Base-by-base conservation (phyloP, 1,140 invertebrate species). In the Platyscapa corneri region DNA sequence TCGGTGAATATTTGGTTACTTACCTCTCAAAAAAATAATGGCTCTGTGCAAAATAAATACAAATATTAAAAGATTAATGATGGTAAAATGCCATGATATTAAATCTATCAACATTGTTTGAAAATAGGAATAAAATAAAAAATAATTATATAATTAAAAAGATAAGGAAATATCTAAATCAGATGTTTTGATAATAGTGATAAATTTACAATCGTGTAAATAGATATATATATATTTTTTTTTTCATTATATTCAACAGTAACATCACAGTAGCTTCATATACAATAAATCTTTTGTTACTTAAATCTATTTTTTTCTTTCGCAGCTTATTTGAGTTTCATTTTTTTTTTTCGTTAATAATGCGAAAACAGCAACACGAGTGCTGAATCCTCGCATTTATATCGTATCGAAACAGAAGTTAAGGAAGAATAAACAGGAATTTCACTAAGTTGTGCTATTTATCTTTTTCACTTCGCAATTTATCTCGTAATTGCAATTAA, bases 191-290 rank as follows among this genome's bases (percentile, higher is more conserved):
- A 49, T 0, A 74, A 60, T 82, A 56, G 27, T 46, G 49, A 46
- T 1, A 27, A 76, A 37, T 77, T 77, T 67, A 67, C n/a, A 82
- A 8, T 83, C 34, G 83, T 90, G 70, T 88, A 84, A 90, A 84
- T 89, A 87, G 86, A 87, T 90, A 85, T 88, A 87, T 89, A 87
- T 79, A 75, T 74, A 74, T 46, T 75, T 46, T 64, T 80, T 86
- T 82, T 86, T 83, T 86, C 76, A 83, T 91, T 90, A 92, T 93
- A 91, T 93, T 92, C 90, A 92, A 92, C 92, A 91, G 90, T 92
- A 92, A 93, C 92, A 92, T 93, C 92, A 92, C 92, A 93, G 92
- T 92, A 92, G 91, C 91, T 92, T 92, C 90, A 92, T 92, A 91
- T 93, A 93, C 90, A 91, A 91, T 91, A 92, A 92, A 90, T 83